Evolutionary conservation across 53 echinoderm and acorn worm genomes (phyloP).

Genomic region (Apostichopus leukothele): DNA sequence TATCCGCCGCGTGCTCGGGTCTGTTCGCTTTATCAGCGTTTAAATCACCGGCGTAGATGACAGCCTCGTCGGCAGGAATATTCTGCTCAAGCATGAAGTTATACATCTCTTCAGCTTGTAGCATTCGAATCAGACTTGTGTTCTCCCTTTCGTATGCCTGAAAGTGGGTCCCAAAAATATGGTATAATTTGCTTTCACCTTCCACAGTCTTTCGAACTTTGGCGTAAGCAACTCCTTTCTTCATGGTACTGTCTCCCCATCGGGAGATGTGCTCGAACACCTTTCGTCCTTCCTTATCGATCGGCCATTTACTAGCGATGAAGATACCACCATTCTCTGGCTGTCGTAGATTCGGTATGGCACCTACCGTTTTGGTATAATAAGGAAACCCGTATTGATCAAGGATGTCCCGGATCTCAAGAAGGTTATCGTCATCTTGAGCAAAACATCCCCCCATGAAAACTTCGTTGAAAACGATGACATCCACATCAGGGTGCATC

Average conservation of each 20-base stretch:
- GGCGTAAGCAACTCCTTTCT: conserved; percentile 78
- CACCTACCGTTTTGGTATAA: conserved; percentile 72
- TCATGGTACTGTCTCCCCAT: conserved; percentile 56
- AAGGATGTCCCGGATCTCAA: conserved; percentile 70
- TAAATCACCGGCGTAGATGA: conserved; percentile 84
- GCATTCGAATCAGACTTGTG: conserved; percentile 55
- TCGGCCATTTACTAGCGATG: conserved; percentile 93
- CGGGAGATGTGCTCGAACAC: conserved; percentile 51
- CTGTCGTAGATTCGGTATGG: conserved; percentile 17
- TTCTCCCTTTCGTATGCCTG: conserved; percentile 68
- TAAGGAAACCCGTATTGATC: conserved; percentile 69
- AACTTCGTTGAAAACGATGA: conserved; percentile 83
- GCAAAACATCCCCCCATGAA: conserved; percentile 94
- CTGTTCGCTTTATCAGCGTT: conserved; percentile 66
- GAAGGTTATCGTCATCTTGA: conserved; percentile 39
- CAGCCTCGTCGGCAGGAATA: conserved; percentile 68
- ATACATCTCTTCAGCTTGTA: conserved; percentile 74
- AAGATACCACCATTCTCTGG: conserved; percentile 84
- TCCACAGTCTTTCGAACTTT: conserved; percentile 68
- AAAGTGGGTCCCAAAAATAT: conserved; percentile 89
- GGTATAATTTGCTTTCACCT: conserved; percentile 55
- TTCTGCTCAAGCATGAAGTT: conserved; percentile 62
- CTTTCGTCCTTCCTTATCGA: conserved; percentile 52
- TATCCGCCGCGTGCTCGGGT: conserved; percentile 57
- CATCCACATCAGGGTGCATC: conserved; percentile 75